Evolutionary conservation across 2,797 vertebrate genomes (phyloP).

Genomic region (Monodelphis domestica): DNA sequence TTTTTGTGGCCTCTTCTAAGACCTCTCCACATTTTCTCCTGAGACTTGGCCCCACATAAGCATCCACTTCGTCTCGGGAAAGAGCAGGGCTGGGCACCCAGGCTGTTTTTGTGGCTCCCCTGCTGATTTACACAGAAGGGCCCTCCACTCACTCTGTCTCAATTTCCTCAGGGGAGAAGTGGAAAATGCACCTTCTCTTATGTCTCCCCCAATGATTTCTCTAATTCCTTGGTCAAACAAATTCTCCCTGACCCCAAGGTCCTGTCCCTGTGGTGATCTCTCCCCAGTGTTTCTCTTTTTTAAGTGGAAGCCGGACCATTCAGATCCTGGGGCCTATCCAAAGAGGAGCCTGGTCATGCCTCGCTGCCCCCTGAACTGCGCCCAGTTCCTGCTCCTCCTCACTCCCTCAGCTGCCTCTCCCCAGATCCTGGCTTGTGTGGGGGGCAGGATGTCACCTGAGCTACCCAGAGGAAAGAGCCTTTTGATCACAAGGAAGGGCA

Average conservation of each 20-base stretch:
- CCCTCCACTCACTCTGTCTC: not conserved
- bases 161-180: not conserved
- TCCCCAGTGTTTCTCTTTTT: not conserved
- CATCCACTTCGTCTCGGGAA: not conserved
- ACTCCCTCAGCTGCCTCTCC: not conserved
- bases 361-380: not conserved
- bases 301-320: not conserved
- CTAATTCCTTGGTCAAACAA: slow-evolving; percentile 3
- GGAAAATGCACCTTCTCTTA: not conserved
- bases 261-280: not conserved
- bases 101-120: not conserved
- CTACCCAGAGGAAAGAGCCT: not conserved
- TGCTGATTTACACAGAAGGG: not conserved
- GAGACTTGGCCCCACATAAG: not conserved
- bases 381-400: not conserved
- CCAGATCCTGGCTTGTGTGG: not conserved
- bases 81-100: not conserved
- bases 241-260: not conserved
- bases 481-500: not conserved
- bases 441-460: not conserved
- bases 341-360: not conserved
- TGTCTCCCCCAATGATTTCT: not conserved
- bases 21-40: not conserved
- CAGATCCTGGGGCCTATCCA: not conserved
- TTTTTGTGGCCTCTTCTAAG: not conserved